A percentile compares a stretch with the other conserved stretches of the same genome.
Conservation (phyloP, 2,888 invertebrate genomes). For the Hypsopygia costalis region DNA sequence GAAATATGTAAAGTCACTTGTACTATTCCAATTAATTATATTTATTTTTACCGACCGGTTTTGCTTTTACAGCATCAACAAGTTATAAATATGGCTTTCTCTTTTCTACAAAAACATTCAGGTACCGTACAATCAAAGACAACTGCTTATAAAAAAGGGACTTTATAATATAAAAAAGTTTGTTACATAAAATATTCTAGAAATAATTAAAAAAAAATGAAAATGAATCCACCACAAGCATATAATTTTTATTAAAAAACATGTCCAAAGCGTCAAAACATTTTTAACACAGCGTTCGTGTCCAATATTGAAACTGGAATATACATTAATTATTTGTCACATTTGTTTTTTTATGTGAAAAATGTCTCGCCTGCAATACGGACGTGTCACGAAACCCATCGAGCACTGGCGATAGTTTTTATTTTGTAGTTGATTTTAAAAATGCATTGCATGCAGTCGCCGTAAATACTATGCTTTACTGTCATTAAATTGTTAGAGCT, state of each 20-base stretch:
- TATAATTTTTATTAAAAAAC: background rate
- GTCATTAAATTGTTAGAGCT: background rate
- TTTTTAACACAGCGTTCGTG: conserved; percentile 7
- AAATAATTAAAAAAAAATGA: too few relatives aligned
- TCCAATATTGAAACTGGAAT: conserved; percentile 3
- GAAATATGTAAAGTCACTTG: too few relatives aligned
- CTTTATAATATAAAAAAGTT: too few relatives aligned
- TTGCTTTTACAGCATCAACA: too few relatives aligned
- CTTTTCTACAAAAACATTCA: too few relatives aligned
- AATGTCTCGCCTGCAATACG: conserved; percentile 3
- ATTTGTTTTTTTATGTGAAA: conserved; percentile 15
- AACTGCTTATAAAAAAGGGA: too few relatives aligned
- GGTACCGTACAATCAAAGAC: too few relatives aligned
- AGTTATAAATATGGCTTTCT: too few relatives aligned
- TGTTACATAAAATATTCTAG: too few relatives aligned
- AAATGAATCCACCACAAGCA: too few relatives aligned
- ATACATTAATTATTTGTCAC: conserved; percentile 1
- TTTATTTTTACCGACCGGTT: too few relatives aligned
- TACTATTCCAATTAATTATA: too few relatives aligned
- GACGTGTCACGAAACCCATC: background rate
- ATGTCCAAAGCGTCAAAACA: conserved; percentile 1
- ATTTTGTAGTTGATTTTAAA: background rate
- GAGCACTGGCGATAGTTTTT: background rate
- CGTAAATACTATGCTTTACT: background rate
- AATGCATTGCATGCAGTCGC: background rate